phyloP scores from a whole-genome alignment of 1,140 invertebrate genomes.

The Augochlora pura region DNA sequence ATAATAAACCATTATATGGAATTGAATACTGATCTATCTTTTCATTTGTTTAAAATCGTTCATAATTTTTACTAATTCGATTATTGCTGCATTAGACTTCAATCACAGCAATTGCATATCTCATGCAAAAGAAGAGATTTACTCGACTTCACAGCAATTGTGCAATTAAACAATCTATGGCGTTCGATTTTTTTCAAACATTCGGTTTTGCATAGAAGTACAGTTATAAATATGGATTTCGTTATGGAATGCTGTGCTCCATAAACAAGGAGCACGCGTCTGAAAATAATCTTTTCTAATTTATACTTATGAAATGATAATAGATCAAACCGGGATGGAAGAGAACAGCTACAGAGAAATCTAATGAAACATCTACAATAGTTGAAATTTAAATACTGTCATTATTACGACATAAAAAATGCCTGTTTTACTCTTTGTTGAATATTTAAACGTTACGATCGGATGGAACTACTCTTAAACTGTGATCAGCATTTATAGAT shows the following conservation, averaged over 20 bases:
- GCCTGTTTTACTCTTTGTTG: slow-evolving; percentile 21
- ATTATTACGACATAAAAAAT: slow-evolving; percentile 26
- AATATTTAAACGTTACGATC: slow-evolving; percentile 13
- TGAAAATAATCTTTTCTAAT: slow-evolving; percentile 2
- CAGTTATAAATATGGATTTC: not conserved
- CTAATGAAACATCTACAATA: slow-evolving; percentile 5
- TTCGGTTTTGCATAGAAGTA: slow-evolving; percentile 17
- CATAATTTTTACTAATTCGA: slow-evolving; percentile 26
- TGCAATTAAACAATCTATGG: slow-evolving; percentile 14
- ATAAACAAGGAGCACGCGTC: no score
- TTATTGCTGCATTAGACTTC: slow-evolving; percentile 15
- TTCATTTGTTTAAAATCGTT: not conserved
- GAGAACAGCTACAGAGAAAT: slow-evolving; percentile 11
- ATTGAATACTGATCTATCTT: slow-evolving; percentile 41
- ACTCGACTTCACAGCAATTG: not conserved
- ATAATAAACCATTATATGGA: slow-evolving; percentile 35
- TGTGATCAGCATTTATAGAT: slow-evolving; percentile 41
- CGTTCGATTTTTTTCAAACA: not conserved
- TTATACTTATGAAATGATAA: not conserved
- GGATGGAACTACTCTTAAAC: slow-evolving; percentile 31
- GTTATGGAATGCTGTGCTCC: not conserved
- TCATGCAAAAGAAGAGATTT: slow-evolving; percentile 32
- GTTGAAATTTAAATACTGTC: slow-evolving; percentile 11
- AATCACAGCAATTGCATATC: slow-evolving; percentile 28
- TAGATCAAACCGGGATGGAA: not conserved